Evolutionary conservation across 2,797 vertebrate species (phyloP).

Genomic region (Numenius phaeopus): DNA sequence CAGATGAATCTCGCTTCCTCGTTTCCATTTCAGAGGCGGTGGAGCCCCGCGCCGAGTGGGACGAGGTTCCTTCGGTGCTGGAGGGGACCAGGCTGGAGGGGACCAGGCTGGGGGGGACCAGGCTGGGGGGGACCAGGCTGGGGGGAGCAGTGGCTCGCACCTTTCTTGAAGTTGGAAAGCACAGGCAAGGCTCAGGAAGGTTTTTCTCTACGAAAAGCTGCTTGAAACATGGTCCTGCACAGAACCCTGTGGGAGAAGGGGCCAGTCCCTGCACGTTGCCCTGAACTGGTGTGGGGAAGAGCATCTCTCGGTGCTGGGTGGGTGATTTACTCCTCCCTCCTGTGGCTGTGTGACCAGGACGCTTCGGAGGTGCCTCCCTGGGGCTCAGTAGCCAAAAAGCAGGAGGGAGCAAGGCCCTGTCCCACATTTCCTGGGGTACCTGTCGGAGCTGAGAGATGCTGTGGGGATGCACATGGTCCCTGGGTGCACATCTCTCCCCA

Average conservation of each 20-base stretch:
- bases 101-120: background rate
- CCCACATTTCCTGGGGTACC: accelerated
- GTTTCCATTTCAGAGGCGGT: accelerated
- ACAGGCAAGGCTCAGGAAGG: background rate
- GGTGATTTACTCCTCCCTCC: background rate
- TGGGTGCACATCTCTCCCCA: background rate
- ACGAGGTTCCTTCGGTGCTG: accelerated
- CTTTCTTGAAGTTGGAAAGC: background rate
- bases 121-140: background rate
- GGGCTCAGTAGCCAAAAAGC: accelerated
- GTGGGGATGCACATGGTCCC: accelerated
- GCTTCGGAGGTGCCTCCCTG: accelerated
- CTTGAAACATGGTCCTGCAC: accelerated
- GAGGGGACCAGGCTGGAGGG: background rate
- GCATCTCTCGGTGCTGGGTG: background rate
- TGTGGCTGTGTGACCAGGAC: background rate
- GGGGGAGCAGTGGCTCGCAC: background rate
- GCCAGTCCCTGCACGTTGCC: background rate
- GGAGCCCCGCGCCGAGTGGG: accelerated
- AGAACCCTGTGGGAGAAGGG: background rate
- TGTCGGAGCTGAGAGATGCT: background rate
- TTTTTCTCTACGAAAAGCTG: background rate
- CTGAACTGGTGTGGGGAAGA: background rate
- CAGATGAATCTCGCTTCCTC: background rate
- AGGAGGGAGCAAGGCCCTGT: background rate